A percentile compares a stretch with the other conserved stretches of the same genome.
Evolutionary conservation across 1,140 invertebrate genomes (phyloP).

Genomic region (Dryas iulia): DNA sequence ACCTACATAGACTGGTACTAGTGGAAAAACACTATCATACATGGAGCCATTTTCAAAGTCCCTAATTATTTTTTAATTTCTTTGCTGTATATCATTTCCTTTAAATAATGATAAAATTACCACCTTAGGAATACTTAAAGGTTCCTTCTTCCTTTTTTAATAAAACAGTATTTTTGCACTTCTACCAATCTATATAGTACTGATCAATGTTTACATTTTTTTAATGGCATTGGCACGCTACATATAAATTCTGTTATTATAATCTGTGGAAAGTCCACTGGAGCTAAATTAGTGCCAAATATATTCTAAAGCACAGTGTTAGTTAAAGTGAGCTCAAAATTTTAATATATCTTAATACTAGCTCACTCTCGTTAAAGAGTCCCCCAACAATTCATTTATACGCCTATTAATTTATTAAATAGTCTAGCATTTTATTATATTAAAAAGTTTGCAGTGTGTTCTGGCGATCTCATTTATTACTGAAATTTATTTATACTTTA

Average conservation of each 20-base stretch:
- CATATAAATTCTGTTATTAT: conserved; percentile 19
- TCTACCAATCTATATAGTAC: too few relatives aligned
- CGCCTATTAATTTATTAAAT: background rate
- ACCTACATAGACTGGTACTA: too few relatives aligned
- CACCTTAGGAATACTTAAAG: too few relatives aligned
- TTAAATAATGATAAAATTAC: too few relatives aligned
- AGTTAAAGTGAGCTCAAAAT: conserved; percentile 45
- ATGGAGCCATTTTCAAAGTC: too few relatives aligned
- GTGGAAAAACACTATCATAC: too few relatives aligned
- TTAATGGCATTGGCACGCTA: conserved; percentile 30
- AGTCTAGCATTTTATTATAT: conserved; percentile 6
- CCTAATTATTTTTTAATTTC: too few relatives aligned
- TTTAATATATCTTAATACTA: conserved; percentile 37
- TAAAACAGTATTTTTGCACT: too few relatives aligned
- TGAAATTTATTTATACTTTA: background rate
- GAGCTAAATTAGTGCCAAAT: conserved; percentile 34
- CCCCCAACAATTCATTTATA: conserved; percentile 2
- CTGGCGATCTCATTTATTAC: background rate
- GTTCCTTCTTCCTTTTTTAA: too few relatives aligned
- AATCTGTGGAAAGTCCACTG: conserved; percentile 3
- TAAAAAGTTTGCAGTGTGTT: background rate
- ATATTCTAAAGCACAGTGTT: conserved; percentile 42
- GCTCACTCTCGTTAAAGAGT: conserved; percentile 16
- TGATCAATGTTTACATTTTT: background rate
- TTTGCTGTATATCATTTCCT: too few relatives aligned